Base-by-base conservation (phyloP, 2,113 vertebrate genomes). In the Trematocara macrostoma region DNA sequence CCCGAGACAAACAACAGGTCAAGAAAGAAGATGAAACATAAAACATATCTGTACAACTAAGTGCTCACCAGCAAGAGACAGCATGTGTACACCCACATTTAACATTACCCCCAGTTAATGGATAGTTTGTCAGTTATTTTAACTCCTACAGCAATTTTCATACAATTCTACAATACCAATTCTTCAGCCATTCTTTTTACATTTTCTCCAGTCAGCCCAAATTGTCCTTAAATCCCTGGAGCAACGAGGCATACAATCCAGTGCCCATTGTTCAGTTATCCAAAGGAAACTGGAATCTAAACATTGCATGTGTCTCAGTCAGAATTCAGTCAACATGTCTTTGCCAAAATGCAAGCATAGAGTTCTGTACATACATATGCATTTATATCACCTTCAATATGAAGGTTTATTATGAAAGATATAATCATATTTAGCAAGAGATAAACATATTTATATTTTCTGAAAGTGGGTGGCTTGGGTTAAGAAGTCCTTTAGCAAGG, bases 351-450 rank as follows among this genome's bases (percentile, higher is more conserved):
- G 95, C 96, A 96, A 96, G 96, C 95, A 93, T 94, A 95, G 91
- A 93, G 92, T 94, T 90, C 95, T 96, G 88, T 96, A 95, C 95
- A 96, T 94, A 93, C 87, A 93, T 94, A 92, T 92, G 94, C 89
- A 92, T 96, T 95, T 90, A 94, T 90, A 92, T 94, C 96, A 96
- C 96, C 96, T 97, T 97, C 96, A 97, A 97, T 97, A 97, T 97
- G 96, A 97, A 97, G 96, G 95, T 96, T 96, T 95, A 96, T 95
- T 96, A 93, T 94, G 91, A 95, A 92, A 96, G 92, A 95, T 96
- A 95, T 94, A 94, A 93, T 96, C 82, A 93, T 96, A 96, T 94
- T 96, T 94, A 95, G 94, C 94, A 95, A 95, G 94, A 95, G 94
- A 95, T 96, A 95, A 95, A 96, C 94, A 95, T 94, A 95, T 90